phyloP scores from a whole-genome alignment of 2,113 vertebrate species.

The Hemichromis elongatus region DNA sequence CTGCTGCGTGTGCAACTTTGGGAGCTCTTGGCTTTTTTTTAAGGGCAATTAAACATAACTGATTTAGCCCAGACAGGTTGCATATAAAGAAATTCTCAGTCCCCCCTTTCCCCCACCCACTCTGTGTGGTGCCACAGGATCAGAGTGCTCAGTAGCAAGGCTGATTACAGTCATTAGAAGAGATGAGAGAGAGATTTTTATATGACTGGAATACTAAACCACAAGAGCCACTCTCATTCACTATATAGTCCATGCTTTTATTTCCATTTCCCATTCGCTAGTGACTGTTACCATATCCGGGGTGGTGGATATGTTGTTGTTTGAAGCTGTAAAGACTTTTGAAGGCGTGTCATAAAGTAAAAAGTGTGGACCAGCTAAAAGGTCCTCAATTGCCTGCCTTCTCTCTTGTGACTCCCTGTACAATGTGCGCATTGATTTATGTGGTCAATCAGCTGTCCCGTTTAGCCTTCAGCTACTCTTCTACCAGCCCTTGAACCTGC shows the following conservation, averaged over 20 bases:
- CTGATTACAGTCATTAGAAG: conserved; percentile 44
- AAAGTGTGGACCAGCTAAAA: not conserved
- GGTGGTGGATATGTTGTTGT: not conserved
- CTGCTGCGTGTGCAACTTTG: not conserved
- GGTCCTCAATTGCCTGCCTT: not conserved
- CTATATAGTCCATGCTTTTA: not conserved
- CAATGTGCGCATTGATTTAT: conserved; percentile 55
- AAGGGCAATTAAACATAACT: not conserved
- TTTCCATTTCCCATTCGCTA: not conserved
- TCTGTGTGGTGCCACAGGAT: conserved; percentile 33
- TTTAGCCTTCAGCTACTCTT: conserved; percentile 20
- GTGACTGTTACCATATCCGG: not conserved
- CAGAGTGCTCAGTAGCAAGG: not conserved
- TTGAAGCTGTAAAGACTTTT: not conserved
- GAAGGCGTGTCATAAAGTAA: not conserved
- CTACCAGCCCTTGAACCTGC: not conserved
- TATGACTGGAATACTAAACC: conserved; percentile 23
- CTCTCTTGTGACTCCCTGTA: conserved; percentile 34
- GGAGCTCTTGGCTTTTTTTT: not conserved
- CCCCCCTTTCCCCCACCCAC: not conserved
- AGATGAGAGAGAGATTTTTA: conserved; percentile 12
- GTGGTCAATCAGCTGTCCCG: conserved; percentile 29
- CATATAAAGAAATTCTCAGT: not conserved
- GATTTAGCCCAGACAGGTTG: not conserved
- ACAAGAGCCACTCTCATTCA: conserved; percentile 6